Base-by-base conservation (phyloP, 1,140 invertebrate species). In the Diuraphis noxia region DNA sequence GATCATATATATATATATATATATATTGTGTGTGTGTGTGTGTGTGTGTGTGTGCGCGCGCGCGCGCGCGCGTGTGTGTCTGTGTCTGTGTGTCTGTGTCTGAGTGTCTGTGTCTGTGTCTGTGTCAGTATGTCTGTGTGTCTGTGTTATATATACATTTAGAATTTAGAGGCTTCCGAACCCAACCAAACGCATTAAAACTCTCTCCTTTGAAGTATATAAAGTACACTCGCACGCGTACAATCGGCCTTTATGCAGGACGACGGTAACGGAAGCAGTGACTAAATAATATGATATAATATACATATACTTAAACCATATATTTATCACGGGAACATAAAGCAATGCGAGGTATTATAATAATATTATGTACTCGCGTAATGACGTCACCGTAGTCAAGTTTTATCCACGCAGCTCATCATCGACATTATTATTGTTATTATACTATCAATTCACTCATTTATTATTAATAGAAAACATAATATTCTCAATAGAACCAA, bases 131-230 rank as follows among this genome's bases (percentile, higher is more conserved):
- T n/a, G n/a, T n/a, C n/a, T n/a, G n/a, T n/a, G n/a, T n/a, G n/a
- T n/a, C n/a, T n/a, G n/a, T n/a, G n/a, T n/a, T n/a, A n/a, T n/a
- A n/a, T n/a, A n/a, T n/a, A n/a, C n/a, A n/a, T n/a, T n/a, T n/a
- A n/a, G n/a, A n/a, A 30, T 43, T 19, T 25, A 43, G 25, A 43
- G 81, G 41, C 41, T 85, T 43, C 30, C 41, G 41, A 85, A 85
- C 13, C 36, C 36, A 43, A 85, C 82, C 82, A 43, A n/a, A 85
- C 82, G 82, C 82, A 46, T 85, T 85, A 85, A 85, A 85, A 85
- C 41, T 85, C n/a, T 46, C 3, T 46, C 84, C 84, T 86, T 86
- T 86, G 43, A 86, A 49, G 84, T 86, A 41, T 38, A 43, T 43
- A 86, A 46, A 86, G 41, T 23, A 49, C 84, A 49, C 43, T 86